Evolutionary conservation across 2,888 invertebrate species (phyloP), one percentile per base, ranked within the genome.

Genomic region (Alloplasta piceator): DNA sequence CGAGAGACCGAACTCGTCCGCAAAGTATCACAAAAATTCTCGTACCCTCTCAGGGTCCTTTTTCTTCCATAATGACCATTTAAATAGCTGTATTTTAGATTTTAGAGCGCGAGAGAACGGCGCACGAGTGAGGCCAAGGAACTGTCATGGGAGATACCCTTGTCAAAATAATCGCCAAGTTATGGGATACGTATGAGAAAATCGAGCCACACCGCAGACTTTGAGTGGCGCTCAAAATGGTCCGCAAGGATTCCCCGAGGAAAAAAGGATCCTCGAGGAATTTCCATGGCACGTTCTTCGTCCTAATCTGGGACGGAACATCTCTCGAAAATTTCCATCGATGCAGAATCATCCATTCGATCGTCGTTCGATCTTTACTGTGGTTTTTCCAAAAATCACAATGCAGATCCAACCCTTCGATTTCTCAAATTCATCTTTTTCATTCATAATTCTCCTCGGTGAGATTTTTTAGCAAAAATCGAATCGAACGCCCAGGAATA

Each of bases 151-250:
- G 87, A 89, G 90, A 90, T 91, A 91, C 91, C 91, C 91, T 89
- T 90, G 90, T 91, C 91, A 90, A 91, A 91, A 91, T 91, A 91
- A 91, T 90, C 90, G 89, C 88, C 88, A 89, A 91, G 90, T 91
- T 91, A 91, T 90, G 89, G 90, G 90, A 90, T 89, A 84, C 88
- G 87, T 86, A 87, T 85, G 85, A 85, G 86, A 26, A 26, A 85
- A 87, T 87, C 50, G 43, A 87, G 87, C 88, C 87, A 87, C 86
- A 85, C 86, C 46, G 16, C 60, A 26, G 26, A 56, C 71, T 75
- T 68, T 41, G 12, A 10, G 9, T 36, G 41, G 39, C 41, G 36
- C 58, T 68, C 43, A 36, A 68, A 43, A 60, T 26, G 3, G 41
- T 72, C 52, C 68, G 58, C 36, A 16, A n/a, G 9, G 14, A 16